A percentile compares a stretch with the other conserved stretches of the same genome.
phyloP scores from a whole-genome alignment of 2,888 invertebrate species.

The Byasa hedistus region DNA sequence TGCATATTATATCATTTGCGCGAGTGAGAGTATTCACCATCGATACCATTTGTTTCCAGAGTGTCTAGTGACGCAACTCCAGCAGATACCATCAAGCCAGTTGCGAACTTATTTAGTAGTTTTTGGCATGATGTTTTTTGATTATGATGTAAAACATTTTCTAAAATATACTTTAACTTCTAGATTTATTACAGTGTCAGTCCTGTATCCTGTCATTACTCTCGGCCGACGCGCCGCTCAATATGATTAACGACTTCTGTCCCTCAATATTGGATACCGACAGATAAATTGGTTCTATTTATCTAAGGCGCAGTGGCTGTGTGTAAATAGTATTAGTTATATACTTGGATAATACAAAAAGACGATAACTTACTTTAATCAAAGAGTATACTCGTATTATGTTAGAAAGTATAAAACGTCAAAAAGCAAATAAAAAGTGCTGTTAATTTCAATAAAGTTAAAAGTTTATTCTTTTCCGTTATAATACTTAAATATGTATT shows the following conservation, averaged over 20 bases:
- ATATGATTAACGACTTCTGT: constrained; percentile 14
- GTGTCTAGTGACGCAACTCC: too few species aligned
- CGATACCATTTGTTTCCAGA: too few species aligned
- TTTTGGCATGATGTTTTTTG: neutral
- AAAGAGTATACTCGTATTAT: neutral
- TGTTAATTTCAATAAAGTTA: too few species aligned
- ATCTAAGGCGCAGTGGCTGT: neutral
- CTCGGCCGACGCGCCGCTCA: constrained; percentile 4
- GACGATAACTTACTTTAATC: neutral
- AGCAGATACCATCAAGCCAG: too few species aligned
- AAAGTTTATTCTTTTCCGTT: too few species aligned
- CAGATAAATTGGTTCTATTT: constrained; percentile 10
- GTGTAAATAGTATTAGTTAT: neutral
- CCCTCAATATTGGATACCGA: constrained; percentile 10
- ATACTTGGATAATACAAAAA: neutral
- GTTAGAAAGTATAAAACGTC: neutral
- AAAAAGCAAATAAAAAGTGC: neutral
- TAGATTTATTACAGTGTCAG: neutral
- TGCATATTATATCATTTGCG: too few species aligned
- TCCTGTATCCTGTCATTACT: constrained; percentile 5
- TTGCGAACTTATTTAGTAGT: too few species aligned
- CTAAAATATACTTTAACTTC: neutral
- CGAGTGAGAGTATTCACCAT: too few species aligned
- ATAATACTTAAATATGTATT: too few species aligned
- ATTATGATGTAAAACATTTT: neutral